Base-by-base conservation (phyloP, 1,140 invertebrate species). In the Asobara japonica region DNA sequence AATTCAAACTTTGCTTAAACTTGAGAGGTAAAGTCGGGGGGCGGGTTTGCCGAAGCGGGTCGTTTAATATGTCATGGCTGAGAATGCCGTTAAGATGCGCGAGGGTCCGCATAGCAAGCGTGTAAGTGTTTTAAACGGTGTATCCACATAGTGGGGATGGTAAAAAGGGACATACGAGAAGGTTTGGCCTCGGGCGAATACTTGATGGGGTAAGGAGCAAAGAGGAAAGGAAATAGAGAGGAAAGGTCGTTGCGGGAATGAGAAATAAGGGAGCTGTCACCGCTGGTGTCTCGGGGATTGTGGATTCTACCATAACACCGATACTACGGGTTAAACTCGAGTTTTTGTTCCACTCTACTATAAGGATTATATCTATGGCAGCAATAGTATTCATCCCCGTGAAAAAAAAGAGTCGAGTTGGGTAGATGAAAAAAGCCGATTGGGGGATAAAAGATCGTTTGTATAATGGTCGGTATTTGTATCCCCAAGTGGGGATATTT, bases 181-280 rank as follows among this genome's bases (percentile, higher is more conserved):
- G 51, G 51, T 56, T 56, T 56, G 51, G 7, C 45, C 45, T 36
- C 16, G 20, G 65, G 30, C 64, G 33, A 25, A 56, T 56, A 56
- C 51, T 56, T 56, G 51, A 56, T 56, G 51, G 51, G 51, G 22
- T 56, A 56, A 56, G 51, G 22, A 56, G 51, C 6, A 25, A 18
- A 22, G 18, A 10, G 22, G 18, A 22, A 22, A 8, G 22, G 76
- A 74, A 73, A 73, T 33, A 51, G 69, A 20, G 71, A 29, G 65
- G 22, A 62, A 45, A 22, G 20, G 25, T 72, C 45, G 61, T 70
- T 68, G 33, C 18, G 11, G 3, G 41, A 71, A 78, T 65, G 65
- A 45, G 68, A 75, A 78, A 71, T 69, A 75, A 71, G 33, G 72
- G 48, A 18, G 30, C 13, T 25, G 64, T 77, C 60, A 29, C 72